Evolutionary conservation across 2,888 invertebrate genomes (phyloP), one percentile per base, ranked within the genome.

Genomic region (Hartigia nigra): DNA sequence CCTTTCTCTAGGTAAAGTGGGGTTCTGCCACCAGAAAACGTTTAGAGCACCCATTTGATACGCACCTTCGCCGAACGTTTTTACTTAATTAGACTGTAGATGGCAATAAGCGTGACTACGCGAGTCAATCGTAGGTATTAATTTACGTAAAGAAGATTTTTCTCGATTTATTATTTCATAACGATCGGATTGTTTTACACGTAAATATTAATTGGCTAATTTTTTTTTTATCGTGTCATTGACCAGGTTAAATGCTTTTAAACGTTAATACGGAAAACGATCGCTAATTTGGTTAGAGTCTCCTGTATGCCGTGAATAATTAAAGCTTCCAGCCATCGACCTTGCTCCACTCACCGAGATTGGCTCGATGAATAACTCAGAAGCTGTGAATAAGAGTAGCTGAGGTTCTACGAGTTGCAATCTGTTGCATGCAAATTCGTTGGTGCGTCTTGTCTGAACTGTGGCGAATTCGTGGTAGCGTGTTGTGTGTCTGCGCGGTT

Each of bases 321-420:
- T 90, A 85, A 91, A 76, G 85, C 82, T 83, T 84, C 80, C 84
- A 72, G 39, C 39, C 82, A 87, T 86, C 90, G 90, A 91, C 90
- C 91, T 90, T 90, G 90, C 90, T 91, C 90, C 87, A 88, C 90
- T 91, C 88, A 89, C 91, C 87, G 90, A 91, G 90, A 91, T 91
- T 90, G 89, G 86, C 86, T 83, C 85, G 84, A 88, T 90, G 88
- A 89, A 88, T 89, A 88, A 89, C 82, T 88, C 83, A 88, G 81
- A 81, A 82, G 75, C 69, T 74, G 77, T 75, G 78, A 81, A 79
- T 77, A 77, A 74, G 79, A 34, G 32, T 35, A 36, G 75, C 75
- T 12, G 72, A 72, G 39, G 23, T 55, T 55, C 39, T 55, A 55
- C 39, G 70, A 80, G 81, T 77, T 81, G 84, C 84, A 86, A 87